Percentiles rank a stretch among this genome's conserved stretches.
Evolutionary conservation across 2,888 invertebrate genomes (phyloP).

Genomic region (Tridacna gigas): DNA sequence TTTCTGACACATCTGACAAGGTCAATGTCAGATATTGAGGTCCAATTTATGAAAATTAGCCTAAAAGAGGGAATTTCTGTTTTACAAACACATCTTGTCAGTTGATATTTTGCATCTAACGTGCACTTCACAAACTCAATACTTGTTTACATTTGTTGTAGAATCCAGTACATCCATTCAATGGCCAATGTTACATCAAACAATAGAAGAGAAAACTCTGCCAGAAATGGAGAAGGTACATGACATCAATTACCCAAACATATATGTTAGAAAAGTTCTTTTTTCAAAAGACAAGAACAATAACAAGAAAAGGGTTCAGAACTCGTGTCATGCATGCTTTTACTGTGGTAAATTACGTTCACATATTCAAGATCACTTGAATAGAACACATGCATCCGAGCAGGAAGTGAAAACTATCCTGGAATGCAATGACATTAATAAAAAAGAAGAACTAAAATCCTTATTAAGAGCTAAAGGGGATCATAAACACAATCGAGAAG

Average conservation of each 20-base stretch:
- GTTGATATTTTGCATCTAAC: no score
- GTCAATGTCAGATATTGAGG: no score
- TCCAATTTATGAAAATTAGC: no score
- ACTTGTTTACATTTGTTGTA: no score
- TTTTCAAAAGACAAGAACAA: neutral
- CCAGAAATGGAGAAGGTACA: neutral
- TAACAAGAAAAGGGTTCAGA: neutral
- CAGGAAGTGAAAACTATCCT: neutral
- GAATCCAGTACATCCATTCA: no score
- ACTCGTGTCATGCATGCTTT: constrained; percentile 1
- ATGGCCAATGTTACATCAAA: no score
- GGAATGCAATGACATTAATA: neutral
- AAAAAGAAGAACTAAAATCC: constrained; percentile 2
- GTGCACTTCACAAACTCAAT: no score
- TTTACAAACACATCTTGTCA: no score
- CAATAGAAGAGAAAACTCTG: neutral
- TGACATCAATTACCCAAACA: neutral
- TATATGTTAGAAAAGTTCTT: neutral
- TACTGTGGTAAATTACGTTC: neutral
- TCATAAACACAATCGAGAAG: neutral
- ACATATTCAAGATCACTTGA: constrained; percentile 5
- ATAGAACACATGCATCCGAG: neutral
- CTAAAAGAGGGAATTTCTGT: neutral
- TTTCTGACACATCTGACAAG: no score
- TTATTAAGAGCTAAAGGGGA: neutral